A percentile compares a stretch with the other conserved stretches of the same genome.
Conservation (phyloP, 2,888 invertebrate species). For the Leucozona laternaria region DNA sequence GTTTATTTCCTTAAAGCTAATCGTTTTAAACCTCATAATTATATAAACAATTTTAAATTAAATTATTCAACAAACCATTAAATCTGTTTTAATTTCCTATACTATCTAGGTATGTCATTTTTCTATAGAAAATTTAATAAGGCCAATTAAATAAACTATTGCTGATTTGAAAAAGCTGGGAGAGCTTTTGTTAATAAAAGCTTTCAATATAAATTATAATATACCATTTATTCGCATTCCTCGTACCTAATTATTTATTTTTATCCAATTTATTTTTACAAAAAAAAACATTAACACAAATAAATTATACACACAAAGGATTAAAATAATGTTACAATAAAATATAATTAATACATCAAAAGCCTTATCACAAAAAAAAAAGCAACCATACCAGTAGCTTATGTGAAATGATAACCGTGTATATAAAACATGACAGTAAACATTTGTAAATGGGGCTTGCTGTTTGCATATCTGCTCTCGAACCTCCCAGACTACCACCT, state of each 20-base stretch:
- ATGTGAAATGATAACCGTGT: neutral
- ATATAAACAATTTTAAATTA: no score
- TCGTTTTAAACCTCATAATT: no score
- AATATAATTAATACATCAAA: constrained; percentile 74
- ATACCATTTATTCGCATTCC: neutral
- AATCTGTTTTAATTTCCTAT: neutral
- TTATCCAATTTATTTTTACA: constrained; percentile 36
- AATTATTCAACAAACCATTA: constrained; percentile 9
- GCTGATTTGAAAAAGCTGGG: neutral
- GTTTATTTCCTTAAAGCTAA: no score
- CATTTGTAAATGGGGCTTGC: constrained; percentile 4
- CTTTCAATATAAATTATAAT: neutral
- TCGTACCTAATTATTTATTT: constrained; percentile 47
- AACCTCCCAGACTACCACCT: neutral
- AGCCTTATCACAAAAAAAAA: constrained; percentile 53
- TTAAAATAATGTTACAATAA: constrained; percentile 71
- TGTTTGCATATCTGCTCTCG: constrained; percentile 15
- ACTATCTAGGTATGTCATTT: neutral
- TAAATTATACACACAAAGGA: constrained; percentile 70
- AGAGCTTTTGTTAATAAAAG: neutral
- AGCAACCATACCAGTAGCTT: neutral
- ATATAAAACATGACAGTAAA: constrained; percentile 16
- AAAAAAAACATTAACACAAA: constrained; percentile 59
- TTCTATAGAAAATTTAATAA: constrained; percentile 8
- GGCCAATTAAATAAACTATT: neutral